phyloP scores from a whole-genome alignment of 2,113 vertebrate genomes.

The Tupaia tana region DNA sequence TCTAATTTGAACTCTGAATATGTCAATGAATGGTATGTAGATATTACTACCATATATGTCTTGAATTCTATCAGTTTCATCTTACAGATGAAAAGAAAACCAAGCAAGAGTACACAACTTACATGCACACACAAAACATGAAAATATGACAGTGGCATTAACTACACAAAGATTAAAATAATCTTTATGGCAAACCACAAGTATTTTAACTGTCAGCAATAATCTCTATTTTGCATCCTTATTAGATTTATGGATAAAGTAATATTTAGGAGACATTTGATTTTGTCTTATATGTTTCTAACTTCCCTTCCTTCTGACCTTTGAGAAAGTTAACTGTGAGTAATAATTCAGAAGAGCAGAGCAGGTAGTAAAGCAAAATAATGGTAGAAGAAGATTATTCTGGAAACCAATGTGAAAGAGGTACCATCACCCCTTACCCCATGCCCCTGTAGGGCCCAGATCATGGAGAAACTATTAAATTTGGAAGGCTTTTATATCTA shows the following conservation, averaged over 20 bases:
- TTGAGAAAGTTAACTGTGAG: background rate
- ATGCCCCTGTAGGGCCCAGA: background rate
- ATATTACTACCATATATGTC: background rate
- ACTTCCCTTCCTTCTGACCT: background rate
- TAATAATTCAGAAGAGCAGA: background rate
- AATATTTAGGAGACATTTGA: background rate
- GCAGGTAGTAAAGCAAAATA: background rate
- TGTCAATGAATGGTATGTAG: background rate
- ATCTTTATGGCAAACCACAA: background rate
- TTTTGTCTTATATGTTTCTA: conserved; percentile 18
- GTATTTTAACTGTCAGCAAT: background rate
- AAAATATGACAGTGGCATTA: background rate
- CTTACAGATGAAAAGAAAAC: conserved; percentile 26
- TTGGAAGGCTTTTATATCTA: background rate
- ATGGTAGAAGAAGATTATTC: background rate
- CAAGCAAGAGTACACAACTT: background rate
- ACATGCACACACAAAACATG: background rate
- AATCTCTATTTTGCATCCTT: background rate
- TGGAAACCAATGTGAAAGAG: background rate
- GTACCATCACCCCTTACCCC: background rate
- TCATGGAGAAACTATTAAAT: background rate
- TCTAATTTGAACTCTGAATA: background rate
- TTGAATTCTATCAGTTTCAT: conserved; percentile 3
- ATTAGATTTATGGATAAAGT: background rate
- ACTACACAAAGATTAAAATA: background rate